Percentiles rank a stretch among this genome's conserved stretches.
Evolutionary conservation across 2,888 invertebrate genomes (phyloP).

Genomic region (Catocala fraxini): DNA sequence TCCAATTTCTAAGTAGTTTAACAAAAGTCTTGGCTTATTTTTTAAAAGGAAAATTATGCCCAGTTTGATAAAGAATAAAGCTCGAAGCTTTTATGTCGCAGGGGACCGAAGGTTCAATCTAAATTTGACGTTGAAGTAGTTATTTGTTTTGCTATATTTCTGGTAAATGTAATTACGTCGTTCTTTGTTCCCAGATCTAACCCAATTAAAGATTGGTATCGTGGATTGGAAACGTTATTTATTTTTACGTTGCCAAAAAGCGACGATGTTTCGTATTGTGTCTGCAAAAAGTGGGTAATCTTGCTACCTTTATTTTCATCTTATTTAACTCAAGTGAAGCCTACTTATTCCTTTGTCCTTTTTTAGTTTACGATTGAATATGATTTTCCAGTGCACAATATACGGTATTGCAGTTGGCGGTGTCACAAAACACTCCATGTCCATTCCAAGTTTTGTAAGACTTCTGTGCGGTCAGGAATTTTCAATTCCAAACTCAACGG

Average conservation of each 20-base stretch:
- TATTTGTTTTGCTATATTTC: constrained; percentile 58
- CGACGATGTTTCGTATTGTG: background rate
- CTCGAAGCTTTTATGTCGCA: constrained; percentile 59
- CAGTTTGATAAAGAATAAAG: constrained; percentile 66
- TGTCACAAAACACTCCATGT: constrained; percentile 40
- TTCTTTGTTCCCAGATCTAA: constrained; percentile 45
- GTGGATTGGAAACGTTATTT: constrained; percentile 30
- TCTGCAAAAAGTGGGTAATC: background rate
- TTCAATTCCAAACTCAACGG: constrained; percentile 49
- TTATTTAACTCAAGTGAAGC: background rate
- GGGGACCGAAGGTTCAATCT: constrained; percentile 64
- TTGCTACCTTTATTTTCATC: constrained; percentile 6
- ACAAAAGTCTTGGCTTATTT: constrained; percentile 49
- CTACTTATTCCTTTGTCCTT: background rate
- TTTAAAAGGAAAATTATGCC: constrained; percentile 62
- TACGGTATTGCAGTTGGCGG: constrained; percentile 4
- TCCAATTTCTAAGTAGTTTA: constrained; percentile 16
- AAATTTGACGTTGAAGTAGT: constrained; percentile 64
- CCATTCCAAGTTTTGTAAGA: constrained; percentile 46
- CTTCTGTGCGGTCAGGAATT: constrained; percentile 46
- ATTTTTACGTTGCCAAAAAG: constrained; percentile 12
- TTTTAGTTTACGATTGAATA: background rate
- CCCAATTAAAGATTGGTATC: constrained; percentile 46
- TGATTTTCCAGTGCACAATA: constrained; percentile 1
- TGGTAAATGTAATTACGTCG: constrained; percentile 47